These are phyloP conservation scores for Protomyctophum bolini DNA, from an alignment of 2,113 vertebrate genomes.

Conservation along the genomic window DNA sequence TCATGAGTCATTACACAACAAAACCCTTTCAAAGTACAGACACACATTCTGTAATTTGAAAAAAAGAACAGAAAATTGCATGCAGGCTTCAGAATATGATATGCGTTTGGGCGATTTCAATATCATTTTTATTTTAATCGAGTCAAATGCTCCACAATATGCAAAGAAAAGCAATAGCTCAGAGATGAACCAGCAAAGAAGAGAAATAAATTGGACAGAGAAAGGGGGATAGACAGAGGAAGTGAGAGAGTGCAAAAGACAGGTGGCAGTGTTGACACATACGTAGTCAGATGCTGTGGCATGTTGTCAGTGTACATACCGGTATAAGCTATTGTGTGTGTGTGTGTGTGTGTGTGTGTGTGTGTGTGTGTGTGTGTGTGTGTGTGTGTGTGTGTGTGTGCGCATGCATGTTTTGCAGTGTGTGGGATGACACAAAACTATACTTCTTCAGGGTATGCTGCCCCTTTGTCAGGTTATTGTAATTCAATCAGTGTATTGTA, in stretches of 20 bases:
- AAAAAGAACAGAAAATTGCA: background rate
- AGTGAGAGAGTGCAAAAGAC: background rate
- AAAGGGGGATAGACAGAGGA: background rate
- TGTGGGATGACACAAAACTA: slow-evolving; percentile 6
- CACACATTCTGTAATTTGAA: no score
- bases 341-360: slow-evolving; percentile 6
- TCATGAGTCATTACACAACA: no score
- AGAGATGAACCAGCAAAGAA: background rate
- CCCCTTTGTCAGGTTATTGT: background rate
- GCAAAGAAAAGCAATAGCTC: background rate
- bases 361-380: background rate
- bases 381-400: background rate
- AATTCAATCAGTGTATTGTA: background rate
- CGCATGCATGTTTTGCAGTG: background rate
- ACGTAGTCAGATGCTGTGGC: background rate
- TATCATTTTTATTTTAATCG: no score
- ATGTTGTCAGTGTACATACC: background rate
- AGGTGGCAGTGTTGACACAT: slow-evolving; percentile 3
- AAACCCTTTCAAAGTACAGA: no score
- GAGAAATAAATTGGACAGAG: no score
- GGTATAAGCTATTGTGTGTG: background rate
- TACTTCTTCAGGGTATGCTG: background rate
- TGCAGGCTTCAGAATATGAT: background rate
- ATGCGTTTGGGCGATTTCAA: background rate
- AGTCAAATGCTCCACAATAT: background rate